phyloP scores from a whole-genome alignment of 2,113 vertebrate species.

The Dasyurus viverrinus region DNA sequence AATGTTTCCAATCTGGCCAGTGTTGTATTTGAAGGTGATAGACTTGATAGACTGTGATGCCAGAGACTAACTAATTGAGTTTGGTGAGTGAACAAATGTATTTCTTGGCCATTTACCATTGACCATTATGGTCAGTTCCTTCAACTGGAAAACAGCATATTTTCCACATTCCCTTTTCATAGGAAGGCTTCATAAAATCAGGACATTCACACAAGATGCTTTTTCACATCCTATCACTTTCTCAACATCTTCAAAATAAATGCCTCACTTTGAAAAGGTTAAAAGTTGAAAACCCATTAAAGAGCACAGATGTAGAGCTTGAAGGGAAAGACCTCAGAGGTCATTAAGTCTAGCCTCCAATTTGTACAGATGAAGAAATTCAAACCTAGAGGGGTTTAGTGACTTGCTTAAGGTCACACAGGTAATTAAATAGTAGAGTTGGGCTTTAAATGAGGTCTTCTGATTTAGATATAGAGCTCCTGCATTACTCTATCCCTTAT shows the following conservation, averaged over 20 bases:
- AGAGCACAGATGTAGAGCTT: not conserved
- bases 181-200: not conserved
- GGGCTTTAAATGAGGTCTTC: not conserved
- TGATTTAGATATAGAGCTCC: not conserved
- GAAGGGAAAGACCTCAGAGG: not conserved
- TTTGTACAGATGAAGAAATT: not conserved
- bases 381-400: not conserved
- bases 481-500: not conserved
- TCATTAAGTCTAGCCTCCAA: not conserved
- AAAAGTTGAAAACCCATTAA: not conserved
- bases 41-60: not conserved
- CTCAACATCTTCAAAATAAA: constrained; percentile 4
- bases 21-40: constrained; percentile 33
- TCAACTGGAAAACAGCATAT: not conserved
- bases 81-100: constrained; percentile 35
- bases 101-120: constrained; percentile 7
- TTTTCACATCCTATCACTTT: constrained; percentile 24
- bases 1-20: constrained; percentile 14
- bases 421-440: not conserved
- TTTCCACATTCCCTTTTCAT: constrained; percentile 22
- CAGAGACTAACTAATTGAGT: constrained; percentile 7
- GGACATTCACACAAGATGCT: not conserved
- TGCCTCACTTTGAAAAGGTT: not conserved
- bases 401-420: not conserved
- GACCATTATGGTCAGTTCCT: constrained; percentile 1